phyloP scores from a whole-genome alignment of 35 echinoderm and acorn worm genomes.

The Apostichopus parvimensis region DNA sequence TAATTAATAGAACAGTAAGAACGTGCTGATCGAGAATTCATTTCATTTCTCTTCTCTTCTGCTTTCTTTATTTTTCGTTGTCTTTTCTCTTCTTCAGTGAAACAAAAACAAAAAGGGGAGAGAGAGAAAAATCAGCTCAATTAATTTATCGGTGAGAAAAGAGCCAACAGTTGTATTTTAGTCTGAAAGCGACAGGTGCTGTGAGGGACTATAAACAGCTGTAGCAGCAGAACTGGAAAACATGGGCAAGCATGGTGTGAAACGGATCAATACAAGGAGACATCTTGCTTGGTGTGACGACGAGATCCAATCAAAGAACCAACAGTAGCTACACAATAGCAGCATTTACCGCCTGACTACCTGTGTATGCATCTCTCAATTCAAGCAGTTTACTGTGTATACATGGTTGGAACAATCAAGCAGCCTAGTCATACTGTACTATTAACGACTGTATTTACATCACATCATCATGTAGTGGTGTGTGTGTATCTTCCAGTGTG shows the following conservation, averaged over 20 bases:
- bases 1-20: no score
- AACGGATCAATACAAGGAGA: conserved; percentile 30
- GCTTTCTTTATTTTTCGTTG: neutral
- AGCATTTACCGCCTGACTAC: conserved; percentile 33
- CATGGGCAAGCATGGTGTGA: conserved; percentile 47
- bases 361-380: neutral
- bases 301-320: neutral
- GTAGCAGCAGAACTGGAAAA: conserved; percentile 1
- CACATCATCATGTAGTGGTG: neutral
- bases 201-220: conserved; percentile 25
- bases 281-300: neutral
- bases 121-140: neutral
- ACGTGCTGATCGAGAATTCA: no score
- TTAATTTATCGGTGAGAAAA: neutral
- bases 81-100: neutral
- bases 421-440: neutral
- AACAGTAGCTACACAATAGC: conserved; percentile 27
- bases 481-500: neutral
- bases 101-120: no score
- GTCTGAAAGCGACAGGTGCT: conserved; percentile 16
- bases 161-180: neutral
- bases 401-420: neutral
- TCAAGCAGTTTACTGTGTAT: neutral
- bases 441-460: neutral
- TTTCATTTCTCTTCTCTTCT: neutral